Base-by-base conservation (phyloP, 2,888 invertebrate species). In the Tenthredo scrophulariae region DNA sequence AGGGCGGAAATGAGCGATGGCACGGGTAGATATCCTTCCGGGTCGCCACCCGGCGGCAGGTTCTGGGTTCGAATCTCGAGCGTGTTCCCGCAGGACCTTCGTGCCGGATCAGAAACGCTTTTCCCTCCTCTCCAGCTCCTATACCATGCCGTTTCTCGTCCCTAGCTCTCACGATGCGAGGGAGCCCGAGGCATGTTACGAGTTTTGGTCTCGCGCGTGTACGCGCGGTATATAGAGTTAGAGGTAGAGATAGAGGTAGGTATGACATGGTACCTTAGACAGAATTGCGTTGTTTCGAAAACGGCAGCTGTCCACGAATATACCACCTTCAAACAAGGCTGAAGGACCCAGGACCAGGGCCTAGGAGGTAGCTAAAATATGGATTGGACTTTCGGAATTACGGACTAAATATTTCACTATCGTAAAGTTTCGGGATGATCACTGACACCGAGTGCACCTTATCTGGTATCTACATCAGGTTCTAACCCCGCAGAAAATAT, bases 1-100 rank as follows among this genome's bases (percentile, higher is more conserved):
- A 83, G 83, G 83, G 79, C 87, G 87, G 87, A 88, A 88, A 88
- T 88, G 87, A 88, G 87, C 87, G 88, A 87, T 88, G 88, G 87
- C 85, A 86, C 85, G 85, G 84, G 85, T 67, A 87, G 88, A 88
- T 88, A 88, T 87, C 87, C 87, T 87, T 87, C 85, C 87, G 86
- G 85, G 85, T 87, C 70, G 83, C 67, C 77, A 80, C 62, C 58
- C 58, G 80, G 79, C 40, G 26, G 84, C 84, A 75, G 77, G 70
- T 58, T 87, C 67, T 37, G 83, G 67, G 65, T 67, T 83, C 83
- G 83, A 65, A 70, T 83, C 83, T 50, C 83, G 67, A 83, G 83
- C 43, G 46, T 67, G 83, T 83, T 83, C 46, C 80, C 83, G 83
- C 29, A 83, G 83, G 83, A 83, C 83, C 43, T 83, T 50, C 50